Evolutionary conservation across 2,113 vertebrate genomes (phyloP).

Genomic region (Amphiprion ocellaris): DNA sequence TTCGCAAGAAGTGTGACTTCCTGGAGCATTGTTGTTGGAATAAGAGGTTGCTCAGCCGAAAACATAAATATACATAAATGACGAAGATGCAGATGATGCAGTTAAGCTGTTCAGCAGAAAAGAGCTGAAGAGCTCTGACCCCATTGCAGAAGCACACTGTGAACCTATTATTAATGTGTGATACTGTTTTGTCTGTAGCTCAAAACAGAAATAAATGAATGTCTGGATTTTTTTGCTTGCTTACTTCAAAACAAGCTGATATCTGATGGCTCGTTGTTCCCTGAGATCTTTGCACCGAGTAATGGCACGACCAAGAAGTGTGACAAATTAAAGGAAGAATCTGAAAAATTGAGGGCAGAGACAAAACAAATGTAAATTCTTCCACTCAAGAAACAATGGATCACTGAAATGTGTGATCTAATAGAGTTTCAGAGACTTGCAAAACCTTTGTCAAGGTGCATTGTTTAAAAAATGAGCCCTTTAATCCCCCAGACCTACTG

Average conservation of each 20-base stretch:
- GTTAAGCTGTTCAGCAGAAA: conserved; percentile 11
- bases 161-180: conserved; percentile 7
- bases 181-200: too few species aligned
- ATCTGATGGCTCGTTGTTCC: background rate
- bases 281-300: background rate
- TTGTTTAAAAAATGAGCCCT: too few species aligned
- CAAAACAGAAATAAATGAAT: too few species aligned
- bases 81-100: conserved; percentile 19
- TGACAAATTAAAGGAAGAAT: conserved; percentile 1
- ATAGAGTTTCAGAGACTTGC: too few species aligned
- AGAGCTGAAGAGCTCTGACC: background rate
- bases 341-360: background rate
- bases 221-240: background rate
- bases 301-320: background rate
- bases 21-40: conserved; percentile 48
- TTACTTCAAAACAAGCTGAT: background rate
- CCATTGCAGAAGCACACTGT: background rate
- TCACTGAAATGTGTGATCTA: background rate
- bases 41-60: conserved; percentile 30
- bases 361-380: background rate
- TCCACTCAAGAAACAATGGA: background rate
- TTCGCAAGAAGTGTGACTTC: conserved; percentile 52
- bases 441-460: too few species aligned
- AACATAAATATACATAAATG: conserved; percentile 47
- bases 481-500: too few species aligned